Base-by-base conservation (phyloP, 2,888 invertebrate species). In the Cynaeus angustus region DNA sequence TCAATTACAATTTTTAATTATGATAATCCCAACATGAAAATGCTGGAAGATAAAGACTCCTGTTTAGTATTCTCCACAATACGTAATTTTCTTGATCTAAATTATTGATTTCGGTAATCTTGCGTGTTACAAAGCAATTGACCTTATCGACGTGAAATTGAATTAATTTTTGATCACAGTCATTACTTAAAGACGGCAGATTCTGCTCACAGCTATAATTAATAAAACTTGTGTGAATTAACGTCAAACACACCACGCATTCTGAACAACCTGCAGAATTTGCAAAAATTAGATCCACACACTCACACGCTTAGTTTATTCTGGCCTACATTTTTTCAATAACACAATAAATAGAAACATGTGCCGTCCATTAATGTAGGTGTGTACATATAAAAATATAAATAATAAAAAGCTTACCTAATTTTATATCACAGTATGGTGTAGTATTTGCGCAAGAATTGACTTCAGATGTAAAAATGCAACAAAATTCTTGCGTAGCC, bases 61-160 rank as follows among this genome's bases (percentile, higher is more conserved):
- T 12, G 41, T 41, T 41, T 12, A 41, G 41, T 12, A 3, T 41
- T 6, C 12, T 6, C 2, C 10, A 12, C 41, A 12, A 6, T 6
- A 12, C 12, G 13, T 12, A 41, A 41, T 41, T 41, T 41, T 12
- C 5, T 41, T 3, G 41, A 41, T 41, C 1, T 41, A 12, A 41
- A 41, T 41, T 41, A 41, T 12, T 12, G 12, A 12, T 41, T 12
- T 41, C 10, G n/a, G 6, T n/a, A 10, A 41, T 3, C 12, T 41
- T 37, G 37, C 37, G n/a, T 37, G 46, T n/a, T n/a, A 14, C 16
- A n/a, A n/a, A n/a, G n/a, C n/a, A n/a, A 9, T 21, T 48, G 48
- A 50, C 48, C 48, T 50, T 50, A 50, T 28, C n/a, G 48, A 50
- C 10, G 48, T 2, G 48, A 50, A 50, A 50, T 50, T 50, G 48